Conservation (phyloP, 2,797 vertebrate species). For the Percopsis omiscomaycus region DNA sequence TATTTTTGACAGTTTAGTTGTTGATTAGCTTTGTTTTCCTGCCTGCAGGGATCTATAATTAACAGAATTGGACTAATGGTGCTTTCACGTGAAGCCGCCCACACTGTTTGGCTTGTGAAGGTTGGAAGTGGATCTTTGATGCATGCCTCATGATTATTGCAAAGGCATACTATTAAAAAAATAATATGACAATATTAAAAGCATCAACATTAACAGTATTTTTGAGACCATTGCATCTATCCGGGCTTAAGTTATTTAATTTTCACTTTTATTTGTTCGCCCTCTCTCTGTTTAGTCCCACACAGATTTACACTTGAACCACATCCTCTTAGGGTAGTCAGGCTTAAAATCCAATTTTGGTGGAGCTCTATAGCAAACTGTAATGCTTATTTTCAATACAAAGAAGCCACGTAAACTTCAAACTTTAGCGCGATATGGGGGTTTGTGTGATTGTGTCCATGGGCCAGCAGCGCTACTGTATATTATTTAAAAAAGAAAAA, state of each 20-base stretch:
- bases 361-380: slow-evolving; percentile 65
- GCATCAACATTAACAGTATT: slow-evolving; percentile 39
- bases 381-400: slow-evolving; percentile 55
- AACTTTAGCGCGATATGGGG: slow-evolving; percentile 28
- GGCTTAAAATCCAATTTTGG: slow-evolving; percentile 74
- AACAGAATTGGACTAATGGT: slow-evolving; percentile 49
- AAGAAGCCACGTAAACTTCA: slow-evolving; percentile 28
- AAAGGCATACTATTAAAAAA: slow-evolving; percentile 50
- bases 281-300: slow-evolving; percentile 32
- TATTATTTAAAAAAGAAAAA: slow-evolving; percentile 29
- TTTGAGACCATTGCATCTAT: slow-evolving; percentile 48
- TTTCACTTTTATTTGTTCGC: slow-evolving; percentile 44
- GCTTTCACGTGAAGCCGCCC: slow-evolving; percentile 35
- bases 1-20: slow-evolving; percentile 22
- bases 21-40: slow-evolving; percentile 19
- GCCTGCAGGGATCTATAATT: slow-evolving; percentile 46
- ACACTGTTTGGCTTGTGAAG: slow-evolving; percentile 33
- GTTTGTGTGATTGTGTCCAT: slow-evolving; percentile 10
- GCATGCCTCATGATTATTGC: slow-evolving; percentile 31
- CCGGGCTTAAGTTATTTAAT: slow-evolving; percentile 65
- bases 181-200: slow-evolving; percentile 46
- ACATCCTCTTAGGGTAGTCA: slow-evolving; percentile 69
- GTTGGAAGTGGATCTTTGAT: slow-evolving; percentile 31
- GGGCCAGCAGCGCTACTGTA: slow-evolving; percentile 25
- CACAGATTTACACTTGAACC: slow-evolving; percentile 60